Evolutionary conservation across 2,113 vertebrate species (phyloP).

Genomic region (Lophochroa leadbeateri): DNA sequence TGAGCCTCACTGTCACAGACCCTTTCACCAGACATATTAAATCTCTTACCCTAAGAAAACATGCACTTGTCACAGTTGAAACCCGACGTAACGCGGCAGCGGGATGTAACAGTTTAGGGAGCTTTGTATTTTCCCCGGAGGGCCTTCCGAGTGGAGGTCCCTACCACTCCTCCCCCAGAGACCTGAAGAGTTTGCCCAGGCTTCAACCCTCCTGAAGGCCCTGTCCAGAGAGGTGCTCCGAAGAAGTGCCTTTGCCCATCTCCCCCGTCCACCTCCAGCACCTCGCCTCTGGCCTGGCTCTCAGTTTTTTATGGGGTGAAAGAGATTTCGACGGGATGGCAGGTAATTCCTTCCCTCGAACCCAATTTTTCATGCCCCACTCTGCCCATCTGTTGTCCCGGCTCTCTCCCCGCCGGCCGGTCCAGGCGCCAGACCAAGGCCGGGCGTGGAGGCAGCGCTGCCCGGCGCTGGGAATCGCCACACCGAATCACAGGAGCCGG

Average conservation of each 20-base stretch:
- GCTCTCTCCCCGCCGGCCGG: not conserved
- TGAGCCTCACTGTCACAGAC: slow-evolving; percentile 39
- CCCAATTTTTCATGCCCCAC: rapidly evolving
- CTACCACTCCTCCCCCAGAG: not conserved
- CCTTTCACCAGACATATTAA: slow-evolving; percentile 60
- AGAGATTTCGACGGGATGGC: not conserved
- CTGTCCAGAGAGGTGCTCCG: not conserved
- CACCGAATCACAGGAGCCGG: not conserved
- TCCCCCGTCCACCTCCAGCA: not conserved
- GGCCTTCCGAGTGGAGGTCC: not conserved
- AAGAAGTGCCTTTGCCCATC: rapidly evolving
- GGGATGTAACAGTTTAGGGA: not conserved
- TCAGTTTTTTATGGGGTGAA: not conserved
- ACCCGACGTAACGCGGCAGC: not conserved
- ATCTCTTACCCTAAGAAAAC: slow-evolving; percentile 67
- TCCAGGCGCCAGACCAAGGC: not conserved
- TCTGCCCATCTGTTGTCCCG: rapidly evolving
- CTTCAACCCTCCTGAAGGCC: not conserved
- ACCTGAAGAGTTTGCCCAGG: not conserved
- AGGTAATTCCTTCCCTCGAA: not conserved
- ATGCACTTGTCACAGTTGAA: slow-evolving; percentile 58
- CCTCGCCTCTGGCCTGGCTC: not conserved
- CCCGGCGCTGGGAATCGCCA: not conserved
- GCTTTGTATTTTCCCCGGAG: not conserved
- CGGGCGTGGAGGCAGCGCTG: not conserved